Evolutionary conservation across 2,797 vertebrate species (phyloP), one percentile per base, ranked within the genome.

Genomic region (Caiman crocodilus): DNA sequence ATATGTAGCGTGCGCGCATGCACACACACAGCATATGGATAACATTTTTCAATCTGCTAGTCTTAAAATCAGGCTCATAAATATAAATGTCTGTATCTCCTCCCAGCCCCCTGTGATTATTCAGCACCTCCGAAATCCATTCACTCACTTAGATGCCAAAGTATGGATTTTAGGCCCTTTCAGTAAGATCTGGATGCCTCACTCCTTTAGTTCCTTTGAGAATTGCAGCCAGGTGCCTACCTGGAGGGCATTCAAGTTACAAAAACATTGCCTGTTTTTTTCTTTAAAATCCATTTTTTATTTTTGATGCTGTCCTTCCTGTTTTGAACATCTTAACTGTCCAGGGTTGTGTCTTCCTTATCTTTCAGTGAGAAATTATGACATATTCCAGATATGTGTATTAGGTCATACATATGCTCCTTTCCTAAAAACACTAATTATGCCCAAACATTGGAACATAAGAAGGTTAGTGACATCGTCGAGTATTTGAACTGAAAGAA

Each of bases 391-490:
- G 96, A 94, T 60, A 90, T 0, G 5, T 67, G n/a, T 76, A 64
- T 77, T 90, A 94, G 95, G 87, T 95, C 95, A 85, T 5, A 12
- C 32, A 85, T 88, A 95, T 58, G 73, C 63, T 84, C 93, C 78
- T 59, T 87, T 64, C 56, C 92, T 20, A 42, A 79, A 83, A 3
- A 80, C 82, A 55, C 84, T 55, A 50, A 85, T 92, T 96, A 88
- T 89, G 87, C 90, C 95, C 50, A 26, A 26, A 58, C 1, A 4
- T 82, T 76, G 93, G 50, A 81, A 84, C 55, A 7, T 77, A 73
- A 94, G 57, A 75, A 82, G 82, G 32, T 21, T 94, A 94, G 71
- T 97, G 95, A 95, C 94, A 85, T 95, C 96, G 97, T 92, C 92
- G 88, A 94, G 75, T 76, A 85, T 91, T 94, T 90, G 94, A 93